Evolutionary conservation across 2,113 vertebrate genomes (phyloP).

Genomic region (Eira barbara): DNA sequence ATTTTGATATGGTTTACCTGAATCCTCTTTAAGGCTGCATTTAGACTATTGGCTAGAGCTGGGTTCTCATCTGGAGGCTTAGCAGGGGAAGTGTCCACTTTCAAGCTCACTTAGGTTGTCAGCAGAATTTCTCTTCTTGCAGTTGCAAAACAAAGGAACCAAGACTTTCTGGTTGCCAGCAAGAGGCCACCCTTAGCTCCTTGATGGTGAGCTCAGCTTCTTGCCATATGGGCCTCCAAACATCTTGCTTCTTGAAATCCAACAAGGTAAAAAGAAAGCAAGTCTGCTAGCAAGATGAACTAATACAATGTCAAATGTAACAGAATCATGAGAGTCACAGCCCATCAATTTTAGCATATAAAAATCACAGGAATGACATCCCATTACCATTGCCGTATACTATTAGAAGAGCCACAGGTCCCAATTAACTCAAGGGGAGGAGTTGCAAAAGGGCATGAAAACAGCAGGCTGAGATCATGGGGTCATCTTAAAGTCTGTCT

Average conservation of each 20-base stretch:
- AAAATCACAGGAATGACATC: background rate
- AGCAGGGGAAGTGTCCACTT: background rate
- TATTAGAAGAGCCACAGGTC: background rate
- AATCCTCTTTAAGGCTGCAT: background rate
- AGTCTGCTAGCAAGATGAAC: background rate
- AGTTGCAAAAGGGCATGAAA: background rate
- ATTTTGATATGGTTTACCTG: background rate
- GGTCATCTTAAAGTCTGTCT: background rate
- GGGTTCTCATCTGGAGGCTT: background rate
- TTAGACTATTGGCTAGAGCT: background rate
- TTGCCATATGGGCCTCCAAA: background rate
- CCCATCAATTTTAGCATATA: background rate
- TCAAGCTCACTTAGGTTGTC: background rate
- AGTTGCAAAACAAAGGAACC: background rate
- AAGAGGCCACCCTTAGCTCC: background rate
- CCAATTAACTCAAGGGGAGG: background rate
- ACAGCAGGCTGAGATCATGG: background rate
- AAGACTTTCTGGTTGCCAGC: background rate
- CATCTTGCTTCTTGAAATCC: background rate
- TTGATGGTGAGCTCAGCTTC: background rate
- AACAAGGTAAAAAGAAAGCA: background rate
- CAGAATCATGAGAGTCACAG: background rate
- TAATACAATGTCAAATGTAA: background rate
- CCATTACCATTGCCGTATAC: background rate
- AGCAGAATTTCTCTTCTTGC: background rate